Evolutionary conservation across 2,113 vertebrate species (phyloP), one percentile per base, ranked within the genome.

Genomic region (Mormyrus iriodes): DNA sequence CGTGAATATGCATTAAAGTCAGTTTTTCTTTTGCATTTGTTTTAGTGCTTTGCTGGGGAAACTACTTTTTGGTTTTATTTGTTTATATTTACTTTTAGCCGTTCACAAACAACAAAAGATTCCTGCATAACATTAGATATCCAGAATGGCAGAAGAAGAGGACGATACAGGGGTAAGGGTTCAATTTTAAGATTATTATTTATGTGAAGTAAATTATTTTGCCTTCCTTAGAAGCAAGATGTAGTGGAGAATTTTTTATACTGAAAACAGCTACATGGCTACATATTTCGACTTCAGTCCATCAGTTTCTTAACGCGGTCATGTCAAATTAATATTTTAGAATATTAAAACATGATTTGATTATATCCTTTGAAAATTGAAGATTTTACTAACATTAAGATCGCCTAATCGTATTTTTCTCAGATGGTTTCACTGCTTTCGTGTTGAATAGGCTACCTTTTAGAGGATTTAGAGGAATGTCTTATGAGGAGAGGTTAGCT

Each of bases 81-180:
- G 35, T 42, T 76, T 76, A 19, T 76, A 76, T 12, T 76, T 76
- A 17, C 35, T 76, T 76, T 76, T 39, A 76, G 7, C 12, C 69
- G 73, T 39, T 76, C 73, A 76, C 73, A 17, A 35, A 42, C 73
- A 76, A 76, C 15, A 61, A 61, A 61, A 24, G 13, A 4, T 15
- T 73, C 65, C 12, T 35, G 3, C n/a, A 73, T 73, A 58, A n/a
- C 55, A 21, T 58, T n/a, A 58, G 21, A n/a, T 58, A 58, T 58
- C 10, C 65, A 48, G 82, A 88, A 88, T 88, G 88, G 88, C 88
- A n/a, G 88, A 88, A 79, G 88, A 88, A 79, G 88, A 88, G 61
- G 88, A 88, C 44, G 88, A 88, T 46, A 53, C 88, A 3, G 88
- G 88, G 88, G 88, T 88, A 88, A 79, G 65, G 73, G 13, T 76